Base-by-base conservation (phyloP, 2,113 vertebrate genomes). In the Otus sunia region DNA sequence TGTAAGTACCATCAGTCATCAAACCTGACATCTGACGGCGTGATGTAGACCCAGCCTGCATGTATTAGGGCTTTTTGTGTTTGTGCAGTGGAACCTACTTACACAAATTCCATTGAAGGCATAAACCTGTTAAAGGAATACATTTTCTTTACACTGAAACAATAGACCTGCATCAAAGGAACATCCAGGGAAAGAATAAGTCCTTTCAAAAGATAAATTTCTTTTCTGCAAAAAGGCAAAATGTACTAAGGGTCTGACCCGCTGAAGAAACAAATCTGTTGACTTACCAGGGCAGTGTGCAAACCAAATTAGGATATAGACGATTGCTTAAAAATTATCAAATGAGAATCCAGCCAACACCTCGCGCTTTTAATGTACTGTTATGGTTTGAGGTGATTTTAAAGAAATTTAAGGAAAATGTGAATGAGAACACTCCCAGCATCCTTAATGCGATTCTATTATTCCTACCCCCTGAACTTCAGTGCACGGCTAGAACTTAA, bases 1-100 rank as follows among this genome's bases (percentile, higher is more conserved):
- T 98, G 97, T 98, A 98, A 98, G 98, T 98, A 97, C 97, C 97
- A 97, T 98, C 98, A 98, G 96, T 97, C 97, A 59, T 98, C 98
- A 98, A 96, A 95, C 9, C 41, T 98, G 98, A 98, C 98, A 97
- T 97, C 97, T 98, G 95, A 98, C 93, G 85, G 95, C 67, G 63
- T 78, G 95, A 82, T 73, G 97, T 88, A 97, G 97, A 95, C 96
- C 98, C 96, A 97, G 97, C 96, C 97, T 98, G 98, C 97, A 98
- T 98, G 96, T 97, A 98, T 98, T 98, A 98, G 94, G 96, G 97
- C 96, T 98, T 97, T 98, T 98, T 98, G 97, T 98, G 89, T 98
- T 98, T 98, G 97, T 98, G 97, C 98, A 97, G 91, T 88, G 97
- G 94, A 98, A 98, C 96, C 98, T 97, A 88, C 98, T 98, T 92